phyloP scores from a whole-genome alignment of 2,797 vertebrate species.

The Pogonophryne albipinna region DNA sequence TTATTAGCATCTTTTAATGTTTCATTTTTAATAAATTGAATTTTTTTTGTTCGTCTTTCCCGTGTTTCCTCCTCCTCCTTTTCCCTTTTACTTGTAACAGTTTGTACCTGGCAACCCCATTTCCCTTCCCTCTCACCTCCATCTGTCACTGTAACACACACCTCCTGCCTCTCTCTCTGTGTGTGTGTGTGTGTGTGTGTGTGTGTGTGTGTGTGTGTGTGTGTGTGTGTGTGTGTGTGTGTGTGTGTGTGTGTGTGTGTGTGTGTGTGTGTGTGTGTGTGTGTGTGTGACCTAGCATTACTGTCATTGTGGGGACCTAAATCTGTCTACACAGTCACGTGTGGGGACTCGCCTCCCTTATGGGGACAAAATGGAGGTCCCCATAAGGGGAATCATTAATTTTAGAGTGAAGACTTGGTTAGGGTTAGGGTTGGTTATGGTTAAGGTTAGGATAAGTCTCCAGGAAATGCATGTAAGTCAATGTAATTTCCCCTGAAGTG shows the following conservation, averaged over 20 bases:
- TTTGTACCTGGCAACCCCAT: constrained; percentile 22
- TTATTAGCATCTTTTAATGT: not conserved
- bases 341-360: no score
- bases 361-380: no score
- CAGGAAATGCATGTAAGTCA: no score
- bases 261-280: not conserved
- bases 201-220: not conserved
- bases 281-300: not conserved
- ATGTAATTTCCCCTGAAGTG: no score
- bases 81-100: not conserved
- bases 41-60: not conserved
- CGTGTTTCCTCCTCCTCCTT: not conserved
- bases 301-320: no score
- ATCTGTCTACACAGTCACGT: no score
- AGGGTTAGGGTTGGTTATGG: no score
- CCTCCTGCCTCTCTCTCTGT: not conserved
- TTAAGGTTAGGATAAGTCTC: no score
- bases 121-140: constrained; percentile 28
- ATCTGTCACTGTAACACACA: constrained; percentile 43
- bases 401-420: no score
- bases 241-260: not conserved
- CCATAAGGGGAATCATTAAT: no score
- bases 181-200: not conserved
- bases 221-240: not conserved
- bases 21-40: no score